These are phyloP conservation scores for Ammospiza caudacuta DNA, from an alignment of 2,113 vertebrate genomes.

Conservation along the genomic window DNA sequence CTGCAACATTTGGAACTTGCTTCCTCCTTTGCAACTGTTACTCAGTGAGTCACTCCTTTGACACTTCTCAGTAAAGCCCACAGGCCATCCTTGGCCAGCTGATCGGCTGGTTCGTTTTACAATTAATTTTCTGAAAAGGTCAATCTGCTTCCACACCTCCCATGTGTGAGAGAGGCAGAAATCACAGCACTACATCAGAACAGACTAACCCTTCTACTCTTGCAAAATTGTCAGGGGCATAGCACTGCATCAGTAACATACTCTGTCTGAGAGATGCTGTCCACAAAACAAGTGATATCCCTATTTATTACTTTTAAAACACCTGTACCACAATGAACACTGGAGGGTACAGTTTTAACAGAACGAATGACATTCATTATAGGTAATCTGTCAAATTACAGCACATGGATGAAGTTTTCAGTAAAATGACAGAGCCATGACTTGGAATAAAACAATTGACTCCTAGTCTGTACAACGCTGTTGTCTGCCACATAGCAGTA, in stretches of 20 bases:
- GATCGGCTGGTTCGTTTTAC: fast-evolving
- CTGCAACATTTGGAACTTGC: not conserved
- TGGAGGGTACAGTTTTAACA: not conserved
- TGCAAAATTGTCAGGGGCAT: not conserved
- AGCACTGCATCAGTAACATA: not conserved
- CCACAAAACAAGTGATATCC: not conserved
- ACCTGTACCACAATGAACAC: not conserved
- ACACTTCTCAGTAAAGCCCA: not conserved
- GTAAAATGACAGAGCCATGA: not conserved
- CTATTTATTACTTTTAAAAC: not conserved
- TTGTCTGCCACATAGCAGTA: not conserved
- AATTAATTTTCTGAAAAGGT: not conserved
- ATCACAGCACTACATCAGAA: not conserved
- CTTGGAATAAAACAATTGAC: not conserved
- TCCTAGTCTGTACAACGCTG: not conserved
- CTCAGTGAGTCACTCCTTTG: not conserved
- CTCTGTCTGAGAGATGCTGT: not conserved
- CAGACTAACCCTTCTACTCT: not conserved
- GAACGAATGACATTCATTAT: fast-evolving
- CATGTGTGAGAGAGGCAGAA: not conserved
- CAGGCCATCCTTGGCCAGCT: not conserved
- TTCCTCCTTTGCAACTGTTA: not conserved
- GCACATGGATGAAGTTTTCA: not conserved
- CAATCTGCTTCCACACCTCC: not conserved
- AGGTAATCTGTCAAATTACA: not conserved